Conservation (phyloP, 2,888 invertebrate genomes). For the Epirrita christyi region DNA sequence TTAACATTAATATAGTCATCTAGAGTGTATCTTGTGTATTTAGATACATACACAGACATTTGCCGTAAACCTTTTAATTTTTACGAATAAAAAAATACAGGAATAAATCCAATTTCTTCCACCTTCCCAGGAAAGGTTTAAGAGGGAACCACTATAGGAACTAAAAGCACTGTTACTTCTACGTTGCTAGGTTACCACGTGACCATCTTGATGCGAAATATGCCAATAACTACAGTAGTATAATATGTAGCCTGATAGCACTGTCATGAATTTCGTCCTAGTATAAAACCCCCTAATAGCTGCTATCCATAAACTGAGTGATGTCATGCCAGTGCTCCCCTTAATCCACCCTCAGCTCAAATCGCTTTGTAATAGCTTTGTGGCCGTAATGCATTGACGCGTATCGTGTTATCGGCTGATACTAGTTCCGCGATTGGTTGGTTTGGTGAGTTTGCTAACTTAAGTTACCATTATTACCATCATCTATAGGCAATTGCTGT, state of each 20-base stretch:
- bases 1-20: too few relatives aligned
- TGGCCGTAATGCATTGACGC: conserved; percentile 32
- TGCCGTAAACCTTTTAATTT: too few relatives aligned
- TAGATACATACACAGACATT: too few relatives aligned
- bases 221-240: neutral
- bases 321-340: conserved; percentile 17
- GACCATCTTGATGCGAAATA: conserved; percentile 1
- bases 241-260: neutral
- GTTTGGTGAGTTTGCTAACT: conserved; percentile 11
- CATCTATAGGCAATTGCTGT: too few relatives aligned
- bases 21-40: too few relatives aligned
- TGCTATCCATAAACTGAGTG: conserved; percentile 14
- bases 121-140: too few relatives aligned
- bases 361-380: conserved; percentile 31
- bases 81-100: too few relatives aligned
- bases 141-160: too few relatives aligned
- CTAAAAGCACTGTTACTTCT: neutral
- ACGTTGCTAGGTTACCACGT: conserved; percentile 1
- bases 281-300: conserved; percentile 3
- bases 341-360: conserved; percentile 16
- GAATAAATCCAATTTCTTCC: too few relatives aligned
- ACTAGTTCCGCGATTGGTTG: conserved; percentile 3
- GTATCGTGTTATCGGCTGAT: conserved; percentile 11
- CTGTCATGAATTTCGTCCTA: neutral
- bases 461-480: too few relatives aligned